Base-by-base conservation (phyloP, 2,113 vertebrate species). In the Corynorhinus townsendii region DNA sequence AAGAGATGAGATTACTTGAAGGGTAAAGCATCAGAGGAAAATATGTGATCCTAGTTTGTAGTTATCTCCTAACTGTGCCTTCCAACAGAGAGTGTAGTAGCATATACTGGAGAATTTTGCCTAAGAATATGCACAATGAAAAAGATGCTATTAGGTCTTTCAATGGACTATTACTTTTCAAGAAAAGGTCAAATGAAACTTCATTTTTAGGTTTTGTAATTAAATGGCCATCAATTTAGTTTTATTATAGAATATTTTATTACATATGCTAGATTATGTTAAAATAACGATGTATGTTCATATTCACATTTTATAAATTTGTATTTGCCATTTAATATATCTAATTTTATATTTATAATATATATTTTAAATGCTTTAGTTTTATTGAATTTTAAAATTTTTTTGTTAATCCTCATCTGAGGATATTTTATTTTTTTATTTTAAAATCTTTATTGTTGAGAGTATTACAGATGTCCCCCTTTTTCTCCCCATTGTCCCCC, bases 301-400 rank as follows among this genome's bases (percentile, higher is more conserved):
- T 4, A 54, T 49, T 59, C 9, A 35, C 56, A 40, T 90, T 77
- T 94, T 69, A 33, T 84, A 90, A 56, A 69, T 72, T 83, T 89
- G 43, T 86, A 35, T 24, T 90, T 90, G 22, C 72, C 35, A 75
- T 73, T 90, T 75, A 35, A 66, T 47, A 33, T 84, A 24, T 54
- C 73, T 38, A 66, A 43, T 76, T 56, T 81, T 87, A 45, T 73
- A 26, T 81, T 72, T 89, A 73, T 43, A 64, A 47, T 86, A 35
- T 76, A 10, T 95, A 88, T 77, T 89, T 84, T 84, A 91, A 75
- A 11, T 91, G 45, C 47, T 89, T 93, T 72, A 35, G 9, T 93
- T 90, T 90, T 62, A 86, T 20, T 33, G 33, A 56, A 20, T 93
- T 83, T 68, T 71, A 88, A 56, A 56, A 22, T 8, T 7, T 22